Conservation (phyloP, 2,797 vertebrate species). For the Sarcophilus harrisii region DNA sequence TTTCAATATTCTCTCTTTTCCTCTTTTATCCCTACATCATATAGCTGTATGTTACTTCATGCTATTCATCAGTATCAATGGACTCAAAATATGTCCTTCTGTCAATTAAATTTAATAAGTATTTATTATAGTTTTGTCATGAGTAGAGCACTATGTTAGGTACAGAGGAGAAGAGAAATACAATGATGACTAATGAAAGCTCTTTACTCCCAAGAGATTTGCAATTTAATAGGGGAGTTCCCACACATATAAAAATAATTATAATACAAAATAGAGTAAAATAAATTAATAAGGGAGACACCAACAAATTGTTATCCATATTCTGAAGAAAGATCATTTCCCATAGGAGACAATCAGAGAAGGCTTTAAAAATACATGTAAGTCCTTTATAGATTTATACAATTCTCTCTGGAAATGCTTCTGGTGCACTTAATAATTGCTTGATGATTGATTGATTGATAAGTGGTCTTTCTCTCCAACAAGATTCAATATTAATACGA, state of each 20-base stretch:
- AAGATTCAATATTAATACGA: not conserved
- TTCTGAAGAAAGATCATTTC: not conserved
- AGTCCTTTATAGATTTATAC: not conserved
- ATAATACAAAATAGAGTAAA: not conserved
- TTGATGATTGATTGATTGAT: not conserved
- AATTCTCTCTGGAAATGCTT: not conserved
- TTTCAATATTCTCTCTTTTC: slow-evolving; percentile 24
- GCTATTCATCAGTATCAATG: not conserved
- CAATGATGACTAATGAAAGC: not conserved
- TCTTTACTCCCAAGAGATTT: not conserved
- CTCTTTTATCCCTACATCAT: not conserved
- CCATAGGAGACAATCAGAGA: not conserved
- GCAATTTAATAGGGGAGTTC: not conserved
- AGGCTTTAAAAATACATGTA: not conserved
- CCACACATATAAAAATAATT: not conserved
- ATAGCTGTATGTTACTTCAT: not conserved
- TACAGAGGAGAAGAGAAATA: not conserved
- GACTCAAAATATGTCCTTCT: not conserved
- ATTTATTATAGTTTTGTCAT: not conserved
- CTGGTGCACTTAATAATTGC: not conserved
- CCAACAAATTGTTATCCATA: not conserved
- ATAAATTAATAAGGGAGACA: not conserved
- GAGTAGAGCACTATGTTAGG: not conserved
- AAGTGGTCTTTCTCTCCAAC: not conserved
- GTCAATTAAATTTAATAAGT: not conserved